These are phyloP conservation scores for Isichthys henryi DNA, from an alignment of 2,113 vertebrate species.

Conservation along the genomic window DNA sequence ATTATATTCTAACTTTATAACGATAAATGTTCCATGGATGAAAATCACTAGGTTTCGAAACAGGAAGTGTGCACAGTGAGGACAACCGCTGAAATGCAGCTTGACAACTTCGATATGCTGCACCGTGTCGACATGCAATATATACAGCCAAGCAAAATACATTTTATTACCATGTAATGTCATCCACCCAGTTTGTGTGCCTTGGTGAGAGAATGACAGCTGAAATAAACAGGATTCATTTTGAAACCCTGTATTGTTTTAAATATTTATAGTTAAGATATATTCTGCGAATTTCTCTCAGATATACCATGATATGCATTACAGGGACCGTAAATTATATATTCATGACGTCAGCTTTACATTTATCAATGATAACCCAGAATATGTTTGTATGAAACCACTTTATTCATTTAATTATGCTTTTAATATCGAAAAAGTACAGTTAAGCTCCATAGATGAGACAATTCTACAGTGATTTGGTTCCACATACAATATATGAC, in stretches of 20 bases:
- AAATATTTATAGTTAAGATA: neutral
- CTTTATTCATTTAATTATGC: constrained; percentile 33
- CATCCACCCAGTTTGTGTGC: neutral
- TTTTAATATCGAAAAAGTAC: constrained; percentile 53
- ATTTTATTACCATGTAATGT: neutral
- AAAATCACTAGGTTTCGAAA: neutral
- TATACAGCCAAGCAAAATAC: neutral
- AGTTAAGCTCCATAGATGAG: constrained; percentile 45
- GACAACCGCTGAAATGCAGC: neutral
- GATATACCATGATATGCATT: neutral
- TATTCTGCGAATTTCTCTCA: neutral
- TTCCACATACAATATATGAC: constrained; percentile 54
- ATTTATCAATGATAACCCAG: neutral
- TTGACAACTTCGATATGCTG: neutral
- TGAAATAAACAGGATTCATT: neutral
- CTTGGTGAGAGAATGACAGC: neutral
- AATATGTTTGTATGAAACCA: constrained; percentile 22
- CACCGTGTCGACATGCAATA: neutral
- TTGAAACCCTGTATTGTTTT: neutral
- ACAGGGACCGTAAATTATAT: neutral
- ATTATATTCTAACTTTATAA: neutral
- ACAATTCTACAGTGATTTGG: constrained; percentile 58
- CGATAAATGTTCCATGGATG: neutral
- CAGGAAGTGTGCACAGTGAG: neutral
- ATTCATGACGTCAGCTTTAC: neutral